These are phyloP conservation scores for Leptinotarsa undecemlineata DNA, from an alignment of 1,140 invertebrate species.

Conservation along the genomic window DNA sequence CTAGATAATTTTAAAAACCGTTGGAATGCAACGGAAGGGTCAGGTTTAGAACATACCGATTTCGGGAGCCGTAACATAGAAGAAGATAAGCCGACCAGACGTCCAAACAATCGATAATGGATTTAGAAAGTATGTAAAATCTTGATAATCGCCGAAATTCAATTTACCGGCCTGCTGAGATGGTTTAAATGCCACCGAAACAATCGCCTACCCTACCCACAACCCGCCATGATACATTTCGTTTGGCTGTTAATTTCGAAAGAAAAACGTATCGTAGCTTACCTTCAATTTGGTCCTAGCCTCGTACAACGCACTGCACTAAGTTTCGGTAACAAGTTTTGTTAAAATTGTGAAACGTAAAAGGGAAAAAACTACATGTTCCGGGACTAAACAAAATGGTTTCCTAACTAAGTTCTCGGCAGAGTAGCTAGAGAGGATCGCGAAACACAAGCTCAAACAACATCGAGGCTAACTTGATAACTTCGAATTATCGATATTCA, in stretches of 20 bases:
- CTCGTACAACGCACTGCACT: conserved; percentile 26
- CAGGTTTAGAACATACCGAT: not conserved
- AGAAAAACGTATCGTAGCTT: conserved; percentile 25
- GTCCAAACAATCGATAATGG: conserved; percentile 11
- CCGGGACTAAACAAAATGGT: conserved; percentile 52
- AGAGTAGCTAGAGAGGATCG: conserved; percentile 42
- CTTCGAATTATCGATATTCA: conserved; percentile 28
- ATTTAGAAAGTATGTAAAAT: not conserved
- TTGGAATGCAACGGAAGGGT: conserved; percentile 32
- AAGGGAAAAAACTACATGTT: conserved; percentile 47
- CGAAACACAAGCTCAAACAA: conserved; percentile 38
- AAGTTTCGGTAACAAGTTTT: conserved; percentile 17
- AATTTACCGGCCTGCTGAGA: not conserved
- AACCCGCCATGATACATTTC: conserved; percentile 44
- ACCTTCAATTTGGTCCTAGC: conserved; percentile 32
- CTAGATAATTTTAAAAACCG: conserved; percentile 31
- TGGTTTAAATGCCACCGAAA: conserved; percentile 10
- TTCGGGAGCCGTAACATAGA: not conserved
- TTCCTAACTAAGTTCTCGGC: conserved; percentile 46
- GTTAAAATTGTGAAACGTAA: conserved; percentile 32
- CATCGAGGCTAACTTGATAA: conserved; percentile 39
- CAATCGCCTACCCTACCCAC: conserved; percentile 16
- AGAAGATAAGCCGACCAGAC: not conserved
- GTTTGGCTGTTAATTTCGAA: conserved; percentile 23
- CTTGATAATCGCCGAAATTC: not conserved